These are phyloP conservation scores for Eumerus sabulonum DNA, from an alignment of 2,888 invertebrate genomes.

Conservation along the genomic window DNA sequence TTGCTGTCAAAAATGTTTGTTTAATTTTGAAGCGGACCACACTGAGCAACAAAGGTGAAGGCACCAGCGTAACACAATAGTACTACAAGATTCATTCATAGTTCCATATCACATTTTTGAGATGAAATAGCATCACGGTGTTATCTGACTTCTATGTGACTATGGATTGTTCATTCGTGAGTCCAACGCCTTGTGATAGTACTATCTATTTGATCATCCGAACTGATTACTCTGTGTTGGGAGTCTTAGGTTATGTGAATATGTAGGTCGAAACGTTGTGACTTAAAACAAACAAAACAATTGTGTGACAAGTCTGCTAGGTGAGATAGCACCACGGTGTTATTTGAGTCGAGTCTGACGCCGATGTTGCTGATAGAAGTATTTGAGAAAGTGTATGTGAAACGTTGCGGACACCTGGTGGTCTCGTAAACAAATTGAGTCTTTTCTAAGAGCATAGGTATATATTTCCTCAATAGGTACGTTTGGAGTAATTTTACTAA, in stretches of 20 bases:
- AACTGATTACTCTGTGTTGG: not conserved
- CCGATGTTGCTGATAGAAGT: not conserved
- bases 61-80: too few species aligned
- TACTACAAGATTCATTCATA: constrained; percentile 16
- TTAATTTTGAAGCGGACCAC: too few species aligned
- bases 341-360: constrained; percentile 19
- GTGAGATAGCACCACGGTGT: constrained; percentile 46
- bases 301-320: constrained; percentile 10
- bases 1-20: too few species aligned
- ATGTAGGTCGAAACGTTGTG: too few species aligned
- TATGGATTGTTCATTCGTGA: constrained; percentile 1
- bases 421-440: too few species aligned
- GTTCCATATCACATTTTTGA: not conserved
- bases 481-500: too few species aligned
- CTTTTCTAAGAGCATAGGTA: too few species aligned
- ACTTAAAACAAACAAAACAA: too few species aligned
- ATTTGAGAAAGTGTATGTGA: too few species aligned
- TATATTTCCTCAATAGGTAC: too few species aligned
- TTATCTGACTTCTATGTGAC: constrained; percentile 20
- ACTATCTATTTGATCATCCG: not conserved
- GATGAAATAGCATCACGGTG: constrained; percentile 46
- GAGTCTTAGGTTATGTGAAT: not conserved
- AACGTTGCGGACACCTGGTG: too few species aligned
- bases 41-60: too few species aligned
- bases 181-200: not conserved